These are phyloP conservation scores for Nemotelus pantherinus DNA, from an alignment of 2,888 invertebrate species.

Conservation along the genomic window DNA sequence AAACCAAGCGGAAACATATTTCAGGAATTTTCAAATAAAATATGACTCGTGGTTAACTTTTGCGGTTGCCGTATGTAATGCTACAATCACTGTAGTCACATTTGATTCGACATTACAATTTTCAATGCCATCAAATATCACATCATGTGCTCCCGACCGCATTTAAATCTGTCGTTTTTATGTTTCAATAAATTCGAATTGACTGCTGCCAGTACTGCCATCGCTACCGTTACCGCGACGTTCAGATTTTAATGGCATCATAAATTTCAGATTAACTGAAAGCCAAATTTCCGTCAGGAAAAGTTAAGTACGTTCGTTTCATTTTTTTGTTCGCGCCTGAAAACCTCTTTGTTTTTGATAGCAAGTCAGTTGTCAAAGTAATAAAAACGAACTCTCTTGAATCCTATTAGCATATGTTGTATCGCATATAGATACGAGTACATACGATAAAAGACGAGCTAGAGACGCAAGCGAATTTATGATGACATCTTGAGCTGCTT, in stretches of 20 bases:
- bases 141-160: not conserved
- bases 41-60: too few species aligned
- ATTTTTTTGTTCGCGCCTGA: not conserved
- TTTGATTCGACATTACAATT: too few species aligned
- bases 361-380: slow-evolving; percentile 27
- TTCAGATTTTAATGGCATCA: slow-evolving; percentile 30
- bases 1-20: too few species aligned
- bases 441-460: not conserved
- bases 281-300: slow-evolving; percentile 14
- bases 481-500: slow-evolving; percentile 13
- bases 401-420: slow-evolving; percentile 9
- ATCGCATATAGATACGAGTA: too few species aligned
- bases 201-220: not conserved
- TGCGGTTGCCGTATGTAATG: too few species aligned
- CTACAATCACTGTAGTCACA: too few species aligned
- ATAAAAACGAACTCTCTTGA: slow-evolving; percentile 1
- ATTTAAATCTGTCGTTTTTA: slow-evolving; percentile 29
- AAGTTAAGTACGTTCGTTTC: not conserved
- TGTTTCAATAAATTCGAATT: slow-evolving; percentile 38
- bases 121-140: slow-evolving; percentile 6
- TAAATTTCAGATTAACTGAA: slow-evolving; percentile 37
- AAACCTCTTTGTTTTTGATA: slow-evolving; percentile 11
- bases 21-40: too few species aligned
- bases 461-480: slow-evolving; percentile 9
- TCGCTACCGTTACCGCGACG: not conserved